Base-by-base conservation (phyloP, 2,113 vertebrate genomes). In the Psittacula cyanocephala region DNA sequence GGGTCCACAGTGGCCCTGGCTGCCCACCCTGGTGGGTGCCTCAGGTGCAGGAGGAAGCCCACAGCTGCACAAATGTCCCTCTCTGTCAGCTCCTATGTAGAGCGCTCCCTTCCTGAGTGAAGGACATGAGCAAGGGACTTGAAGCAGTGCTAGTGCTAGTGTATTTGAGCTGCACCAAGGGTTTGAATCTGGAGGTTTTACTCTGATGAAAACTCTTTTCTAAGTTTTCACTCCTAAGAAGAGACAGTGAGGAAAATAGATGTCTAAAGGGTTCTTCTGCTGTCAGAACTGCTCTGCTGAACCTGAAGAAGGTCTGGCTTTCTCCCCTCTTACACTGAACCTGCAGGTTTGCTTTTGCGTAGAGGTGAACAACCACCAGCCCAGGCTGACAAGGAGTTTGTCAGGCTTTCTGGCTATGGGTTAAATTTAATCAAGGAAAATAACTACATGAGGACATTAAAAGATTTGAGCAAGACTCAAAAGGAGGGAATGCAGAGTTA, bases 1-100 rank as follows among this genome's bases (percentile, higher is more conserved):
- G 59, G 52, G 14, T 46, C 6, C 0, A 1, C 0, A 1, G 65
- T 19, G 35, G 22, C 15, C 27, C 24, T 1, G 5, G 57, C 20
- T 68, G 65, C 60, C 53, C 3, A 3, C 28, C 52, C 35, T 84
- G 60, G 17, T 0, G 0, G 7, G 2, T 33, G 53, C 27, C 71
- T 74, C 1, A 1, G 31, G 27, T 24, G 25, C 4, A 3, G 53
- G 13, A 37, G 22, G 28, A 17, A 55, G 39, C 33, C 37, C 52
- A 28, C 1, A 3, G 44, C 33, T 35, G 44, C 5, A 24, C 2
- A 4, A 57, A 41, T 1, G 5, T 53, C 79, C 62, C 37, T 35
- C 19, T 69, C 10, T 35, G 53, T n/a, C 81, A 69, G 64, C 88
- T 72, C 18, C 52, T 15, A 7, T 3, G 10, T 46, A 13, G 7